A percentile compares a stretch with the other conserved stretches of the same genome.
Conservation (phyloP, 2,113 vertebrate genomes). For the Trichomycterus rosablanca region DNA sequence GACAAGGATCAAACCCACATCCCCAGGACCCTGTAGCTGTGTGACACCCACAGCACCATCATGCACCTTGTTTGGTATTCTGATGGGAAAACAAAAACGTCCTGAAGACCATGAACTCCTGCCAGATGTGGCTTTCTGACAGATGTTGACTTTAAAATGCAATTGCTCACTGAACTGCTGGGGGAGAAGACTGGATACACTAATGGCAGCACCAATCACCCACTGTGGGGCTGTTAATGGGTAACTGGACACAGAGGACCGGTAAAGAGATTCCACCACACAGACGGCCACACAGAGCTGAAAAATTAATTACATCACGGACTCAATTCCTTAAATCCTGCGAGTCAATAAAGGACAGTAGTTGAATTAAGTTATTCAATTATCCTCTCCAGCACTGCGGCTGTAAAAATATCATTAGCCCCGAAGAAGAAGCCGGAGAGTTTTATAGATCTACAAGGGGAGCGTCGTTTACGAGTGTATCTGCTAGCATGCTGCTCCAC, state of each 20-base stretch:
- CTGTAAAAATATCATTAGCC: conserved; percentile 40
- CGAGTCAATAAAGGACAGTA: conserved; percentile 31
- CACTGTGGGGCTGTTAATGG: conserved; percentile 30
- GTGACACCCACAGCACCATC: too few species aligned
- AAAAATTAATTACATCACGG: conserved; percentile 34
- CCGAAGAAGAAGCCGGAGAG: conserved; percentile 18
- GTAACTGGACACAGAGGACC: conserved; percentile 25
- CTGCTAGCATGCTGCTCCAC: conserved; percentile 26
- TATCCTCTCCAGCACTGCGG: conserved; percentile 22
- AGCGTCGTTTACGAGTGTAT: conserved; percentile 29
- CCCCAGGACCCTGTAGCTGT: too few species aligned
- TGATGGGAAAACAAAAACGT: too few species aligned
- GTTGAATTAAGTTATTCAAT: conserved; percentile 39
- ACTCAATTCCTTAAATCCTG: conserved; percentile 29
- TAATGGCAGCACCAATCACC: conserved; percentile 9
- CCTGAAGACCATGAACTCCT: too few species aligned
- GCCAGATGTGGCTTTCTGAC: too few species aligned
- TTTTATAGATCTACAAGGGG: conserved; percentile 35
- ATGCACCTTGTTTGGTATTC: too few species aligned
- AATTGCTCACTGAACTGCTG: too few species aligned
- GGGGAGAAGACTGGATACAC: too few species aligned
- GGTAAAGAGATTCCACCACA: too few species aligned
- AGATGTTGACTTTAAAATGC: too few species aligned
- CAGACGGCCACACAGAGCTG: conserved; percentile 23
- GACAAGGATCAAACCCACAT: too few species aligned